A percentile compares a stretch with the other conserved stretches of the same genome.
Conservation (phyloP, 30 jellyfish, hydroid and myxozoan genomes). For the Chironex yamaguchii region DNA sequence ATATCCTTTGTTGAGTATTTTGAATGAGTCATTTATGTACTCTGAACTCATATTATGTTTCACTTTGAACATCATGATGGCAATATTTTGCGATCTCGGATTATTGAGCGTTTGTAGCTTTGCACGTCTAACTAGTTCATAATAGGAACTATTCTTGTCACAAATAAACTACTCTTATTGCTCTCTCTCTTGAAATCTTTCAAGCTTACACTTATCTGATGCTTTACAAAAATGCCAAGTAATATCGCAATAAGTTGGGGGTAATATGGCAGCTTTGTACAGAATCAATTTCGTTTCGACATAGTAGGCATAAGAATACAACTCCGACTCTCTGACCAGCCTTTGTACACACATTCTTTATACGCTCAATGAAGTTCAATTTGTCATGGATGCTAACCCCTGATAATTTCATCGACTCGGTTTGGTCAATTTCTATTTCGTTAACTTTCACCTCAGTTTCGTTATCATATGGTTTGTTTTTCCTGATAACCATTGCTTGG, state of each 20-base stretch:
- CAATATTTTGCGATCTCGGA: slow-evolving; percentile 27
- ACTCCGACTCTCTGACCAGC: slow-evolving; percentile 49
- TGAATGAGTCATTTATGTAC: slow-evolving; percentile 8
- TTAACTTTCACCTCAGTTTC: not conserved
- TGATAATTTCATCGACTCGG: not conserved
- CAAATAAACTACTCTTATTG: too few species aligned
- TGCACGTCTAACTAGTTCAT: not conserved
- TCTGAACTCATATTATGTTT: slow-evolving; percentile 3
- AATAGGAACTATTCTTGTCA: slow-evolving; percentile 4
- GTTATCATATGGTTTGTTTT: not conserved
- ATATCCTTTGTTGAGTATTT: slow-evolving; percentile 13
- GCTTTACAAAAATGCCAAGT: slow-evolving; percentile 16
- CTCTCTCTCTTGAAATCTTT: not conserved
- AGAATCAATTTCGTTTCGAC: slow-evolving; percentile 27
- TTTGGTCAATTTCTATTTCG: slow-evolving; percentile 9
- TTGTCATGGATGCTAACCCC: slow-evolving; percentile 36
- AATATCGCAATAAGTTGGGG: slow-evolving; percentile 36
- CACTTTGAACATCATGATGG: slow-evolving; percentile 30
- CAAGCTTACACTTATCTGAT: slow-evolving; percentile 21
- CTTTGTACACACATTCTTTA: slow-evolving; percentile 12
- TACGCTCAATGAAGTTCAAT: slow-evolving; percentile 11
- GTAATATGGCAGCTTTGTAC: slow-evolving; percentile 52
- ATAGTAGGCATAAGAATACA: slow-evolving; percentile 26
- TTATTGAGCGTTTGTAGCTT: not conserved
- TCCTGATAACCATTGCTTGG: slow-evolving; percentile 37